Conservation (phyloP, 2,888 invertebrate species). For the Cenopis cana region DNA sequence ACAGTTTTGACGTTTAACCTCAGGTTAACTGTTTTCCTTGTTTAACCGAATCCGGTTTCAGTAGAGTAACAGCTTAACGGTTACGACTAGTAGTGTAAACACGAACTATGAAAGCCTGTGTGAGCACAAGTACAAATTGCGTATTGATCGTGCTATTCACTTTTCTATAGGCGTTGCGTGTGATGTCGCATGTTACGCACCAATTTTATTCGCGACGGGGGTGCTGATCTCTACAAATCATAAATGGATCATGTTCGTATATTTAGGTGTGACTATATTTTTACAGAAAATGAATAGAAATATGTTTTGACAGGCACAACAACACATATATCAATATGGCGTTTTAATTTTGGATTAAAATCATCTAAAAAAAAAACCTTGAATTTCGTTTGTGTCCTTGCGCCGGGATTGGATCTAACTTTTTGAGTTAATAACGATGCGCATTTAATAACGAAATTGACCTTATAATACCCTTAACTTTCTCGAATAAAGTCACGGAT, state of each 20-base stretch:
- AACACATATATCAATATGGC: background rate
- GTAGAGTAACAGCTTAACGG: no score
- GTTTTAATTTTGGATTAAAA: no score
- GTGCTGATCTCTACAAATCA: background rate
- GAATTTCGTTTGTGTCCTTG: background rate
- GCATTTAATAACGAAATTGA: background rate
- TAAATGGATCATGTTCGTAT: background rate
- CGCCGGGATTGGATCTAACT: background rate
- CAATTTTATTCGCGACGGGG: constrained; percentile 1
- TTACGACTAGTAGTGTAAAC: background rate
- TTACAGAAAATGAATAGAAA: background rate
- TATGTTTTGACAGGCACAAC: background rate
- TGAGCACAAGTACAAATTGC: constrained; percentile 7
- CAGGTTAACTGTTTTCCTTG: no score
- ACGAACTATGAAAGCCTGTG: constrained; percentile 10
- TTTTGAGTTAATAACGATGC: background rate
- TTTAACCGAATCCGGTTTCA: no score
- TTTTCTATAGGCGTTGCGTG: background rate
- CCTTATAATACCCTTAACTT: background rate
- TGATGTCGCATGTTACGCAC: constrained; percentile 4
- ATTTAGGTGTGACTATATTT: background rate
- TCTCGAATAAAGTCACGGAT: background rate
- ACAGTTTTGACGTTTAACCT: no score
- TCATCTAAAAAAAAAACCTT: no score
- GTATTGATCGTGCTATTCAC: constrained; percentile 16